Base-by-base conservation (phyloP, 2,797 vertebrate species). In the Galagoides demidoff region DNA sequence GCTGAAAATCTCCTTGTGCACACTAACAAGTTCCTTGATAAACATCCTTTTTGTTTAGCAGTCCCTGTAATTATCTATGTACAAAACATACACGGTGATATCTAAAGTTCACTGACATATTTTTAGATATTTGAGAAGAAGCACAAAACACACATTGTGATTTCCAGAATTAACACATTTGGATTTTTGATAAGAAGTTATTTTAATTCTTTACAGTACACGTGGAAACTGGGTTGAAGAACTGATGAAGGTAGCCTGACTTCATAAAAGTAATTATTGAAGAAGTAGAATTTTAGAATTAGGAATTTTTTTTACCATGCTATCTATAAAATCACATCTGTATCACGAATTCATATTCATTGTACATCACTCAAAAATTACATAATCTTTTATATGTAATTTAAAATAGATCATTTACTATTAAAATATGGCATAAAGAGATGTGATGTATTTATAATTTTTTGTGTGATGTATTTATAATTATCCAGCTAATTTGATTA, bases 121-220 rank as follows among this genome's bases (percentile, higher is more conserved):
- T 83, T 79, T 88, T 85, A 29, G 7, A 76, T 45, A 92, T 59
- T 39, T 88, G 11, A 17, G 31, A 37, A 94, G 14, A 9, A 20
- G 5, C 5, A 89, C 4, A 90, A 59, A 94, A 93, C 7, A 87
- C 27, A 6, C 2, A 29, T 71, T 49, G 7, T 64, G 1, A 78
- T 82, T 37, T 95, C 55, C 81, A 82, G 89, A 93, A 61, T 97
- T 95, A 96, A 74, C 3, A 61, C 59, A 55, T 87, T 92, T 71
- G 52, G 19, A 78, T 19, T 81, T 77, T 73, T 61, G 16, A 3
- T 14, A 16, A 83, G 19, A 12, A 1, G 27, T 16, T 25, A 61
- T 29, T 73, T 96, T 85, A 78, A 63, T 63, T 70, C 37, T 73
- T 78, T 90, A 71, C 63, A 43, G 73, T 55, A 76, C 1, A 52